Evolutionary conservation across 2,113 vertebrate genomes (phyloP).

Genomic region (Rana temporaria): DNA sequence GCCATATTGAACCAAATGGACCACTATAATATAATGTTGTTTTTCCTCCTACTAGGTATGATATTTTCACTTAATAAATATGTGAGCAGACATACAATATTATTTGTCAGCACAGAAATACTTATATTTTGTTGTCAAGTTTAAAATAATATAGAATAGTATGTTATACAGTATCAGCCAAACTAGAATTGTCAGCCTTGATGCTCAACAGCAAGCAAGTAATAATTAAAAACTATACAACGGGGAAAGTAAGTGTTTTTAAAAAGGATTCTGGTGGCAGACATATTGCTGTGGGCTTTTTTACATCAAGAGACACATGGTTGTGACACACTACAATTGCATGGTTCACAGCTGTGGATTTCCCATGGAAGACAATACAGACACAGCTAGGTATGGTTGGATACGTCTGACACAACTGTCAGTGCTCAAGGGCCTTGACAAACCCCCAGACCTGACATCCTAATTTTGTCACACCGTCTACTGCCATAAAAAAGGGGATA

Average conservation of each 20-base stretch:
- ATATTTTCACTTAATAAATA: too few relatives aligned
- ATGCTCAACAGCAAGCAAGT: neutral
- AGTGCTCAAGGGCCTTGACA: constrained; percentile 76
- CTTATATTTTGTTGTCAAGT: too few relatives aligned
- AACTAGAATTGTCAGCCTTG: too few relatives aligned
- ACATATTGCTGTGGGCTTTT: constrained; percentile 59
- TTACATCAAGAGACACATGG: constrained; percentile 59
- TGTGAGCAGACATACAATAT: too few relatives aligned
- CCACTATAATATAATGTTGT: too few relatives aligned
- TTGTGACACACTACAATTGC: constrained; percentile 74
- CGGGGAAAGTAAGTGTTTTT: constrained; percentile 55
- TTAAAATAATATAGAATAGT: too few relatives aligned
- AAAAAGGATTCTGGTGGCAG: constrained; percentile 67
- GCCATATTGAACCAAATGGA: too few relatives aligned
- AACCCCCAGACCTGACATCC: constrained; percentile 61
- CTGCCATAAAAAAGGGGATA: constrained; percentile 46
- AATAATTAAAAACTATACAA: constrained; percentile 43
- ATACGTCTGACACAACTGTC: constrained; percentile 74
- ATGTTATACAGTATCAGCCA: too few relatives aligned
- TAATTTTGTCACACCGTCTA: constrained; percentile 61
- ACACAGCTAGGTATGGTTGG: constrained; percentile 71
- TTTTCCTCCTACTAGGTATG: too few relatives aligned
- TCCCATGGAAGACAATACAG: constrained; percentile 85
- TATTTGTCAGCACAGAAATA: too few relatives aligned
- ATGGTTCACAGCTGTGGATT: constrained; percentile 83